Conservation (phyloP, 2,113 vertebrate genomes). For the Gymnogyps californianus region DNA sequence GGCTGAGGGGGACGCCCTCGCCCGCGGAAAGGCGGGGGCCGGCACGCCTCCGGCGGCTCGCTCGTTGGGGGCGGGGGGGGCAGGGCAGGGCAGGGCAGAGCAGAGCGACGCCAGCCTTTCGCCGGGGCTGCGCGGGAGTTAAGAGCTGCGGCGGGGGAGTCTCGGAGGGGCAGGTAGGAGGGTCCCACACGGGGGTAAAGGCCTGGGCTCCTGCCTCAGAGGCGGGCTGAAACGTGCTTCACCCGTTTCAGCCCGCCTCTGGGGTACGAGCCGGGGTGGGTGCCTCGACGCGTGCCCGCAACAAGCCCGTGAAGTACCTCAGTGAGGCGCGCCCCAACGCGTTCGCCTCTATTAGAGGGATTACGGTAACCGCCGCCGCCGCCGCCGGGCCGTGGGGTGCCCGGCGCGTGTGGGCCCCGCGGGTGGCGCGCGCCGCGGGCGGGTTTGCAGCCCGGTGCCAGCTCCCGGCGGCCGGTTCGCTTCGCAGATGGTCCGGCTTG, state of each 20-base stretch:
- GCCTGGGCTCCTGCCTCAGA: accelerated
- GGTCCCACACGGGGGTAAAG: accelerated
- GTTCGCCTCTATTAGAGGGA: background rate
- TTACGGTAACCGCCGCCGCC: background rate
- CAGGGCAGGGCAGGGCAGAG: too few species aligned
- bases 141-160: background rate
- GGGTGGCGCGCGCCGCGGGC: background rate
- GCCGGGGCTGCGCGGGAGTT: background rate
- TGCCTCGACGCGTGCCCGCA: too few species aligned
- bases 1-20: background rate
- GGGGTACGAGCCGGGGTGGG: background rate
- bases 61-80: background rate
- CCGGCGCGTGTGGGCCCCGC: too few species aligned
- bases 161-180: background rate
- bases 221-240: too few species aligned
- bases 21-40: too few species aligned
- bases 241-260: too few species aligned
- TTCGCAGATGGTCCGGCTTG: background rate
- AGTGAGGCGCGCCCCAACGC: background rate
- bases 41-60: background rate
- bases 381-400: too few species aligned
- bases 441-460: too few species aligned
- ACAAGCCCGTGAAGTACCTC: background rate
- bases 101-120: background rate
- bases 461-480: background rate